These are phyloP conservation scores for Amblyraja radiata DNA, from an alignment of 2,797 vertebrate species.

Conservation along the genomic window DNA sequence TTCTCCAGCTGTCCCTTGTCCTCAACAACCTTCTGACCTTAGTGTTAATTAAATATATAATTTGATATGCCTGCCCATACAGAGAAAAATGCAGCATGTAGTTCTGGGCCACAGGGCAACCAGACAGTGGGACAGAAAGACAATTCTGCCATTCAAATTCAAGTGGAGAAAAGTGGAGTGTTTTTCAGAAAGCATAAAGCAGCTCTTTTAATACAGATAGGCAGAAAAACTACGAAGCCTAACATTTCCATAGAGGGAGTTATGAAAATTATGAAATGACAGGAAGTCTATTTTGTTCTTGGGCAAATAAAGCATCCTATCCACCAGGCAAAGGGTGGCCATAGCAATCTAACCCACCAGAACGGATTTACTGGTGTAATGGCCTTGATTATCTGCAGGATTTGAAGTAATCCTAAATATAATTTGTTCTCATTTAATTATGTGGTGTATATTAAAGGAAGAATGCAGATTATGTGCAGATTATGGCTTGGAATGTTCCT, in stretches of 20 bases:
- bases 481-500: neutral
- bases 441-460: neutral
- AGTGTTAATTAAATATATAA: neutral
- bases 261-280: conserved; percentile 17
- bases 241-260: conserved; percentile 13
- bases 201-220: neutral
- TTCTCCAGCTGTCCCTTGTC: neutral
- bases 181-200: neutral
- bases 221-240: neutral
- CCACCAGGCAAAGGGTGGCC: neutral
- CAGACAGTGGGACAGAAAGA: neutral
- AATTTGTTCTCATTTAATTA: neutral
- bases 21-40: neutral
- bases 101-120: neutral
- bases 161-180: neutral
- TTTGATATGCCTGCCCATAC: neutral
- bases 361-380: neutral
- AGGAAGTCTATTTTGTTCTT: neutral
- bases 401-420: neutral
- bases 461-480: neutral
- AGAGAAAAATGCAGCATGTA: neutral
- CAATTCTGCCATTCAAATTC: neutral
- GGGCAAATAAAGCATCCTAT: neutral
- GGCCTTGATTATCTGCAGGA: neutral
- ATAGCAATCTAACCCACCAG: neutral